Percentiles rank a stretch among this genome's conserved stretches.
phyloP scores from a whole-genome alignment of 2,888 invertebrate genomes.

The Drosophila siamana region DNA sequence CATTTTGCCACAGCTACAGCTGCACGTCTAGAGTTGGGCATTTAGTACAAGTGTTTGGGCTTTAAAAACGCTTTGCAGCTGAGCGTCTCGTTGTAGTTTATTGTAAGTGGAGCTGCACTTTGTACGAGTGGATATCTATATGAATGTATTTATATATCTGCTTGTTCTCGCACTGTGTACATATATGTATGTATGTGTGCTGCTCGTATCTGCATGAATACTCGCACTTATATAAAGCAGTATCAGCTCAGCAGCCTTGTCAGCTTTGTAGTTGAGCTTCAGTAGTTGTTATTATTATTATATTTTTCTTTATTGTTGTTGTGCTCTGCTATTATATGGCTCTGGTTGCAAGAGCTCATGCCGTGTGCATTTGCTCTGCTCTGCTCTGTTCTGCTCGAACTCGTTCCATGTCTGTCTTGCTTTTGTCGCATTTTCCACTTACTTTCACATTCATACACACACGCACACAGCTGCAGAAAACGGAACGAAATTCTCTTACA shows the following conservation, averaged over 20 bases:
- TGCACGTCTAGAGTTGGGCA: not conserved
- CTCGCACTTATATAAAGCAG: slow-evolving; percentile 7
- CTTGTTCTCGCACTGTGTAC: not conserved
- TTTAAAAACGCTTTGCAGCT: slow-evolving; percentile 13
- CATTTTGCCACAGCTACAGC: not conserved
- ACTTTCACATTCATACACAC: slow-evolving; percentile 50
- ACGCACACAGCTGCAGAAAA: slow-evolving; percentile 7
- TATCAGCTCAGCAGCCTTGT: slow-evolving; percentile 53
- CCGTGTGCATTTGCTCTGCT: slow-evolving; percentile 47
- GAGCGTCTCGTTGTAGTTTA: slow-evolving; percentile 34
- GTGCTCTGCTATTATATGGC: slow-evolving; percentile 44
- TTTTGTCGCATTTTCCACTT: slow-evolving; percentile 70
- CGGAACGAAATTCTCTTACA: slow-evolving; percentile 9
- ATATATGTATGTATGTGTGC: not conserved
- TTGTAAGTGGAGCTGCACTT: slow-evolving; percentile 28
- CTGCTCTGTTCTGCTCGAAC: too few relatives aligned
- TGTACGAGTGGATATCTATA: slow-evolving; percentile 5
- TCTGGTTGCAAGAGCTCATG: slow-evolving; percentile 47
- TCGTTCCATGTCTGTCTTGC: slow-evolving; percentile 44
- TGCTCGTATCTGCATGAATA: not conserved
- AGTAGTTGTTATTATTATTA: slow-evolving; percentile 34
- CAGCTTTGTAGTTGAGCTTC: slow-evolving; percentile 50
- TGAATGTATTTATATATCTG: not conserved
- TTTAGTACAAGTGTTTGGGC: slow-evolving; percentile 11
- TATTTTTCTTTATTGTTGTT: slow-evolving; percentile 25